Base-by-base conservation (phyloP, 2,113 vertebrate genomes). In the Ptilonorhynchus violaceus region DNA sequence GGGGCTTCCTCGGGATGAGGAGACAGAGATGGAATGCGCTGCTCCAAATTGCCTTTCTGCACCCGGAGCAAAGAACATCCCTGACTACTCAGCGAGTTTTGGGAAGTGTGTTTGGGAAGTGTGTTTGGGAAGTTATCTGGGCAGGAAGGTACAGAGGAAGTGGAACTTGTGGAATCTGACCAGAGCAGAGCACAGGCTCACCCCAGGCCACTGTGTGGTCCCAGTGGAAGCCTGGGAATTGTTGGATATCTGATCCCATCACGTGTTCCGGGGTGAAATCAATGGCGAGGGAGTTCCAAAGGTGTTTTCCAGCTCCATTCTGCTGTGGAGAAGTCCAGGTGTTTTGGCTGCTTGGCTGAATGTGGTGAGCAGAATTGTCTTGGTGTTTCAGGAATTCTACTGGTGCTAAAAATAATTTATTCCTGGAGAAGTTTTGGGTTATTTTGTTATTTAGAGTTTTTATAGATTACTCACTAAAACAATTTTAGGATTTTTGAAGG, bases 231-330 rank as follows among this genome's bases (percentile, higher is more conserved):
- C 9, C 85, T 19, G 67, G 56, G 23, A 31, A 28, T 19, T 8
- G 35, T 6, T 59, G 39, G 78, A 2, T 60, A 9, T 15, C 50
- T 3, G 9, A 37, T n/a, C 37, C 73, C 50, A 35, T 58, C 46
- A 1, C 3, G 1, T 11, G 35, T 39, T 21, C 39, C 0, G 0
- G 3, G 67, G 16, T n/a, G 39, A 42, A 88, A 82, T 90, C 70
- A 3, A 42, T 3, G 50, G 25, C 18, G n/a, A 53, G 41, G 46
- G 30, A 58, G 28, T 44, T 19, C 19, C 41, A 44, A 12, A 66
- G 63, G 53, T 9, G 1, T 68, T 87, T 72, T 39, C 64, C 62
- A 82, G 88, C 77, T 79, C 85, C 30, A 16, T 59, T 60, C 52
- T 33, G 15, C n/a, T 16, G 13, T 1, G 14, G 13, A 13, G 59